Evolutionary conservation across 2,113 vertebrate genomes (phyloP).

Genomic region (Rallus limicola): DNA sequence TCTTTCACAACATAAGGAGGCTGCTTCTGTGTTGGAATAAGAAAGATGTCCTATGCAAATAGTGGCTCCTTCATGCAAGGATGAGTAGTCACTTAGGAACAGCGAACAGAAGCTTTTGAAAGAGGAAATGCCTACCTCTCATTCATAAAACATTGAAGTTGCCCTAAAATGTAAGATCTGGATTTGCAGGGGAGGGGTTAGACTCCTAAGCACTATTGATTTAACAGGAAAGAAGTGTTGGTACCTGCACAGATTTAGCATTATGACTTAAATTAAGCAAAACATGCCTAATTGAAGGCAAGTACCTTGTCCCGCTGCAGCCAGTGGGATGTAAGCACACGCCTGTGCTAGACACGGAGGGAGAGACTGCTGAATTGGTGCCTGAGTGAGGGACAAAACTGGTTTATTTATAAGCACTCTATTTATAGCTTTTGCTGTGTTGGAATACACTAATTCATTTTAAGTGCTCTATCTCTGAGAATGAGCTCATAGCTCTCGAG

Average conservation of each 20-base stretch:
- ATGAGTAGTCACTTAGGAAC: background rate
- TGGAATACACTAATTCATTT: constrained; percentile 67
- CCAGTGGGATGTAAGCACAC: background rate
- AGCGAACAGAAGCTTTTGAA: rapidly evolving
- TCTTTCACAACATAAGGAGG: background rate
- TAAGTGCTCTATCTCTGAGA: constrained; percentile 51
- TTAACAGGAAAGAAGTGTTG: background rate
- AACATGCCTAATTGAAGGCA: background rate
- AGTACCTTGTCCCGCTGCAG: background rate
- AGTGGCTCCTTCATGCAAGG: background rate
- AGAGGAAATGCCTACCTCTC: background rate
- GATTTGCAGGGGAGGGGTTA: background rate
- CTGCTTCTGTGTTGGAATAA: constrained; percentile 13
- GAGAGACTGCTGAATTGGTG: constrained; percentile 46
- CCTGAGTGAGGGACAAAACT: constrained; percentile 43
- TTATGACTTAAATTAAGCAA: constrained; percentile 27
- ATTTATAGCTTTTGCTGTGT: constrained; percentile 64
- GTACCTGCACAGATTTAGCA: background rate
- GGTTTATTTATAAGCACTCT: constrained; percentile 66
- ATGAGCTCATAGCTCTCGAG: constrained; percentile 37
- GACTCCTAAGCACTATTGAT: background rate
- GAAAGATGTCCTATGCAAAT: constrained; percentile 26
- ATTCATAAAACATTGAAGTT: constrained; percentile 18
- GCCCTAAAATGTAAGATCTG: background rate
- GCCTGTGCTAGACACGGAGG: background rate